These are phyloP conservation scores for Sepioteuthis lessoniana DNA, from an alignment of 2,888 invertebrate species.

Conservation along the genomic window DNA sequence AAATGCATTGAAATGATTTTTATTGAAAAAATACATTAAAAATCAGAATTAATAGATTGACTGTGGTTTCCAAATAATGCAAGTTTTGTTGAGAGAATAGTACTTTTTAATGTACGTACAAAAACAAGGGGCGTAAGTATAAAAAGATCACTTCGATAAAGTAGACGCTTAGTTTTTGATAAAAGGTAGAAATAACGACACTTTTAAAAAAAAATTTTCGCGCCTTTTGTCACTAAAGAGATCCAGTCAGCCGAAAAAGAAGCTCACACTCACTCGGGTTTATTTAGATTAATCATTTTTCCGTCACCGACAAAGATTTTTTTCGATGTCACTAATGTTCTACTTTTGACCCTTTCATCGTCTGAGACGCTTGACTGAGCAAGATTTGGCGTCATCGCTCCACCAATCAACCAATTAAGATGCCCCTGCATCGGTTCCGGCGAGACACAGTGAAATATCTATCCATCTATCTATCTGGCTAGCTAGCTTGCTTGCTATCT, in stretches of 20 bases:
- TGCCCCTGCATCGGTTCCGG: background rate
- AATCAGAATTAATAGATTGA: too few species aligned
- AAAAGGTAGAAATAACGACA: too few species aligned
- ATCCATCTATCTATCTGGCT: background rate
- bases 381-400: background rate
- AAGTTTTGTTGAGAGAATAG: too few species aligned
- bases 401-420: background rate
- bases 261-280: background rate
- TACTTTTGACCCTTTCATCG: conserved; percentile 4
- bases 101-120: too few species aligned
- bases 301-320: background rate
- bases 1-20: too few species aligned
- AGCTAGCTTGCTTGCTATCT: too few species aligned
- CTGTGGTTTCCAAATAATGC: too few species aligned
- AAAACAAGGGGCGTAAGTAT: too few species aligned
- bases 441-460: background rate
- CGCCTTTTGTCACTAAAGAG: background rate
- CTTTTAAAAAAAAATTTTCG: background rate
- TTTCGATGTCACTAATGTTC: conserved; percentile 10
- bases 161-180: too few species aligned
- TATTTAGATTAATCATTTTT: background rate
- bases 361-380: background rate
- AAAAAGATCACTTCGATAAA: too few species aligned
- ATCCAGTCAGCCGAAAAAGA: background rate
- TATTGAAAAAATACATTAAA: too few species aligned